Percentiles rank a stretch among this genome's conserved stretches.
These are phyloP conservation scores for Mormyrus proboscirostris DNA, from an alignment of 2,797 vertebrate species.

Conservation along the genomic window DNA sequence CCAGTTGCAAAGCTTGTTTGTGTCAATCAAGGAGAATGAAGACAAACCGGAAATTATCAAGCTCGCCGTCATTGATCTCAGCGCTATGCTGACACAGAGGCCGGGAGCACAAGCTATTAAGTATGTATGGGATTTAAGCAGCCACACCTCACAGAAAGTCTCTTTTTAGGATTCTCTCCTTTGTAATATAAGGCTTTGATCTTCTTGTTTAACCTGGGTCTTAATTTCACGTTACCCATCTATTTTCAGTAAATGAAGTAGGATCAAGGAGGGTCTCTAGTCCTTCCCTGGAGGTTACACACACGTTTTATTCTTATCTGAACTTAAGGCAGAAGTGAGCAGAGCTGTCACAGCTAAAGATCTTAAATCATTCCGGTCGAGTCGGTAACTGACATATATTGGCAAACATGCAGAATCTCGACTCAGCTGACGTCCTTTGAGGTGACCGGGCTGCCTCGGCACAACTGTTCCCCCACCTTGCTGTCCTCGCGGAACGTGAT, in stretches of 20 bases:
- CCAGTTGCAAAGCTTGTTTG: constrained; percentile 76
- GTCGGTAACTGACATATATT: not conserved
- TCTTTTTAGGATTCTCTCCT: not conserved
- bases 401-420: constrained; percentile 63
- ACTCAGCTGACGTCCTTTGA: constrained; percentile 79
- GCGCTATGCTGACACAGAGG: constrained; percentile 77
- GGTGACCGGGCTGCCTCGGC: constrained; percentile 70
- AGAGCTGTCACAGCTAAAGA: not conserved
- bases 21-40: constrained; percentile 75
- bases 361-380: not conserved
- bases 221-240: not conserved
- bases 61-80: constrained; percentile 76
- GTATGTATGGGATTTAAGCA: constrained; percentile 49
- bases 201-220: not conserved
- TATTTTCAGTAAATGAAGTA: not conserved
- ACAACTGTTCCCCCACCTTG: constrained; percentile 65
- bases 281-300: not conserved
- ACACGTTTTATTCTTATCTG: not conserved
- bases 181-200: not conserved
- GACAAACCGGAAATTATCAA: constrained; percentile 75
- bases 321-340: not conserved
- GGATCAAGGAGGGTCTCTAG: not conserved
- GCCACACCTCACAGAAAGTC: not conserved
- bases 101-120: constrained; percentile 91
- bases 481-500: constrained; percentile 73